Evolutionary conservation across 2,797 vertebrate genomes (phyloP).

Genomic region (Sardinella longiceps): DNA sequence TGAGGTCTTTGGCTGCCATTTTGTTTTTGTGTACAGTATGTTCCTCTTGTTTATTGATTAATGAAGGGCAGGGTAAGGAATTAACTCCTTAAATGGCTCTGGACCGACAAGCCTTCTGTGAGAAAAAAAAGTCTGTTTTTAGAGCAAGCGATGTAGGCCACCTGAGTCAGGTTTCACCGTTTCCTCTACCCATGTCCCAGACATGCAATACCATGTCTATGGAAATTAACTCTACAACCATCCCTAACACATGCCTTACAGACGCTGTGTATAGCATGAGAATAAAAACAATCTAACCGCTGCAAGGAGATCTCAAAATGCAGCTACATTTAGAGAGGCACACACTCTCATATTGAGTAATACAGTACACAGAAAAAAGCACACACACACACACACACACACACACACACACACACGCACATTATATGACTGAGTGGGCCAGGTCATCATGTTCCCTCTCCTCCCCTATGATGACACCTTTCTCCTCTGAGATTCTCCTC

Average conservation of each 20-base stretch:
- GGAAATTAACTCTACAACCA: neutral
- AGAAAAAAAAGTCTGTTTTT: neutral
- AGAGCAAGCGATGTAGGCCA: neutral
- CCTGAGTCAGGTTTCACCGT: neutral
- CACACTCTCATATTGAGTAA: neutral
- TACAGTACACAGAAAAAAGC: neutral
- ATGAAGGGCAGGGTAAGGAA: neutral
- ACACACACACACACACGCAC: neutral
- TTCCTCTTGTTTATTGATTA: neutral
- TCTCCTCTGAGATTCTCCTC: neutral
- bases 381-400: neutral
- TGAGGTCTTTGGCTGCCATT: constrained; percentile 2
- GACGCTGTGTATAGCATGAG: neutral
- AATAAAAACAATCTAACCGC: neutral
- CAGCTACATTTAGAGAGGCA: neutral
- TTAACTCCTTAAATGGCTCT: neutral
- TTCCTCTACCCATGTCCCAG: neutral
- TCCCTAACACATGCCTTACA: neutral
- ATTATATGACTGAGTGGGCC: neutral
- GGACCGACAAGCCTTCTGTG: neutral
- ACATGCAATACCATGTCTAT: neutral
- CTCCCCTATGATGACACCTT: neutral
- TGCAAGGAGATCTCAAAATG: neutral
- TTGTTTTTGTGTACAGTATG: neutral
- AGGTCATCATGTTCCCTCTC: neutral